Evolutionary conservation across 92 coral and sea anemone genomes (phyloP), one percentile per base, ranked within the genome.

Genomic region (Palythoa grandis): DNA sequence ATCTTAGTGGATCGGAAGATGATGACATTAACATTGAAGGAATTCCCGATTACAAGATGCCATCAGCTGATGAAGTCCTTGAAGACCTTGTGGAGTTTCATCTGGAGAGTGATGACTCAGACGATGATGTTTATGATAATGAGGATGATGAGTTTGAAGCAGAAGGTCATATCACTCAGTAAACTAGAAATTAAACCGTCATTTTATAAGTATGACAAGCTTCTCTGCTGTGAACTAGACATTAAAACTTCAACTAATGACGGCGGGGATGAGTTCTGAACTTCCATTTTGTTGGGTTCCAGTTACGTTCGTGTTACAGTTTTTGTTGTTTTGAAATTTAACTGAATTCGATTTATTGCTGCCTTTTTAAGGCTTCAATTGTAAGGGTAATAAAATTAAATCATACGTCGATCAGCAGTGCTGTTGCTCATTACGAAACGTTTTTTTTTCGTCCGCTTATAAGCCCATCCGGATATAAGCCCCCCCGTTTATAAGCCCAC

Each of bases 91-190:
- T 86, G 66, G 84, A 86, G 83, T 75, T 86, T 77, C 84, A 76
- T 76, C 84, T 86, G 48, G 89, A 86, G 77, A 86, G 77, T 76
- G 89, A 86, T 83, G 88, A 75, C 79, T 70, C 70, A 71, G 79
- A 58, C 75, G 82, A 87, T 85, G 85, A 86, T 86, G 79, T 78
- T 38, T 71, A 72, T 43, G 88, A 58, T 9, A 74, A 75, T 52
- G 88, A 75, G n/a, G n/a, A n/a, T 71, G 88, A 40, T 73, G 83
- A 85, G 88, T 86, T 54, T 43, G 88, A 86, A 86, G 88, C 88
- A 85, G 88, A 74, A 37, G 20, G 48, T 5, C 20, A 71, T 2
- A 25, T n/a, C 48, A 71, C 76, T 29, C 19, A 35, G 19, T 15
- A 16, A 71, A 4, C 50, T 16, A 25, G 16, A 69, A 23, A 1